Evolutionary conservation across 2,888 invertebrate species (phyloP), one percentile per base, ranked within the genome.

Genomic region (Slavum lentiscoides): DNA sequence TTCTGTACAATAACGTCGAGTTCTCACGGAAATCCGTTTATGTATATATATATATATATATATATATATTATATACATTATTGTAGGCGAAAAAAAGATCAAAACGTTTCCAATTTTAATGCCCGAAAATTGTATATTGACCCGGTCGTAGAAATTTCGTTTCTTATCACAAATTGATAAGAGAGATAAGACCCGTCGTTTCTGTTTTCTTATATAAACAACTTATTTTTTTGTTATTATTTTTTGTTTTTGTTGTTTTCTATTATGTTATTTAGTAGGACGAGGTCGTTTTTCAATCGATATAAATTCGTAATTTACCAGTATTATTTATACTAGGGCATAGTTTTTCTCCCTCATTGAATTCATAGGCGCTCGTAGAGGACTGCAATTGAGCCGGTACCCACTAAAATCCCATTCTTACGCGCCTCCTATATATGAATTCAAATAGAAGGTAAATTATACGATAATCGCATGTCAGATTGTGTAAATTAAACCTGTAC

Each of bases 401-500:
- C 1, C 4, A 55, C 7, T 17, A 55, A 53, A 55, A n/a, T 55
- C 19, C 9, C 55, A 70, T 69, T 55, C 55, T 55, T 11, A 13
- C 11, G 49, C 15, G 49, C 43, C 4, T 30, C 30, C 6, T 43
- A 43, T 49, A 30, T 69, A 55, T n/a, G 8, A 70, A n/a, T 70
- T 55, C 21, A 15, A 58, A 37, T 70, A 37, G 6, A 70, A 39
- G 37, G 37, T 70, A 70, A 70, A 58, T 39, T 37, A n/a, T 55
- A n/a, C 11, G 30, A n/a, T 69, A 55, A 37, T 37, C 19, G 2
- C 19, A 53, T 30, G 9, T 23, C 17, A 0, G 0, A 53, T 53
- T 53, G 6, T 30, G 8, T 68, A 68, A 17, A 67, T 43, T 23
- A 23, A 43, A 43, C 43, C 30, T 30, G 30, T 30, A 30, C 30